Percentiles rank a stretch among this genome's conserved stretches.
Evolutionary conservation across 1,140 invertebrate species (phyloP).

Genomic region (Pentalonia nigronervosa): DNA sequence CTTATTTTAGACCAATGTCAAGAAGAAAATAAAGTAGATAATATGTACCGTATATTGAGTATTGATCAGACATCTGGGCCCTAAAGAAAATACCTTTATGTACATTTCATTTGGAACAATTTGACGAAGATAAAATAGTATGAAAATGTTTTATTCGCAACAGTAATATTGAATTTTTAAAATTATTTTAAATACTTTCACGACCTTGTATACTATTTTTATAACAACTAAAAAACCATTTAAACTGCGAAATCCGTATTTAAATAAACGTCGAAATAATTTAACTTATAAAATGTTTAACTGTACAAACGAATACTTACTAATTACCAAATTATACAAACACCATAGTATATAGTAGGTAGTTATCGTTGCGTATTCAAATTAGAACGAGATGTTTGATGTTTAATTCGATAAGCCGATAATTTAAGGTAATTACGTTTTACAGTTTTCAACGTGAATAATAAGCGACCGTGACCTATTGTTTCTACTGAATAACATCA

Average conservation of each 20-base stretch:
- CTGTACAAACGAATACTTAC: background rate
- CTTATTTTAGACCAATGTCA: background rate
- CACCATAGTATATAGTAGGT: background rate
- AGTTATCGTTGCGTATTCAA: background rate
- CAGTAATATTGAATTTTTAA: background rate
- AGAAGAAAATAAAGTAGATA: background rate
- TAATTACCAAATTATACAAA: background rate
- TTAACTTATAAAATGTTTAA: background rate
- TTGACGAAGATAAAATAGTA: background rate
- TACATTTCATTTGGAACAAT: background rate
- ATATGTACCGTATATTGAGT: background rate
- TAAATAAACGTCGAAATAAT: background rate
- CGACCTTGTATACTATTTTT: background rate
- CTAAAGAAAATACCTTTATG: background rate
- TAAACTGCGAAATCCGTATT: background rate
- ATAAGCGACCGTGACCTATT: background rate
- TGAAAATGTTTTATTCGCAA: background rate
- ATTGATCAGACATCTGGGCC: background rate
- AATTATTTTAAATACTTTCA: background rate
- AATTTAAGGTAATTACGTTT: background rate
- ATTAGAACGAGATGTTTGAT: background rate
- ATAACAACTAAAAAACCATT: background rate
- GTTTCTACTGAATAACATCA: background rate
- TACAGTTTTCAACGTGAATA: slow-evolving; percentile 1
- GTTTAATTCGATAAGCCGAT: slow-evolving; percentile 15